Evolutionary conservation across 2,888 invertebrate species (phyloP).

Genomic region (Pristionchus exspectatus): DNA sequence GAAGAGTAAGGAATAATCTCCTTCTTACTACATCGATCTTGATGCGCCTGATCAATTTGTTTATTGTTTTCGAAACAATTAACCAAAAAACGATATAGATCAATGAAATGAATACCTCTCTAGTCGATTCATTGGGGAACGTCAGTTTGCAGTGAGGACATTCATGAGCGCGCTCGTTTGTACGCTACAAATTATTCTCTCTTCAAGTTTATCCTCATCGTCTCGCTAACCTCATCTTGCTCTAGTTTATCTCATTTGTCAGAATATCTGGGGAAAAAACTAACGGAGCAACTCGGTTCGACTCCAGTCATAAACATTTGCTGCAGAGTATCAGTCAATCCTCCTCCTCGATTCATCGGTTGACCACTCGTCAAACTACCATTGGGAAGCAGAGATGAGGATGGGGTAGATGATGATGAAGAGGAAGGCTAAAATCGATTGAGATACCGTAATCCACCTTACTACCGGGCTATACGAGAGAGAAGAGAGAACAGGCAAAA

Average conservation of each 20-base stretch:
- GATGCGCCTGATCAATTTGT: neutral
- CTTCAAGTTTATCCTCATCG: too few species aligned
- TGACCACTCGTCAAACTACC: constrained; percentile 44
- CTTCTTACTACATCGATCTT: constrained; percentile 40
- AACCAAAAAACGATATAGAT: too few species aligned
- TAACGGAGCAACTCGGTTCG: constrained; percentile 27
- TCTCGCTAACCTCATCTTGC: neutral
- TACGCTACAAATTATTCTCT: neutral
- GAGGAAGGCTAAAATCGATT: constrained; percentile 6
- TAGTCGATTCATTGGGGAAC: constrained; percentile 52
- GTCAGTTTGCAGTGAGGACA: constrained; percentile 50
- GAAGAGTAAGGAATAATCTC: neutral
- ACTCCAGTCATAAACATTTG: constrained; percentile 43
- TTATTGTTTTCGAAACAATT: too few species aligned
- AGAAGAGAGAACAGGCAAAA: too few species aligned
- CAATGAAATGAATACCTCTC: constrained; percentile 12
- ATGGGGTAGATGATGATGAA: neutral
- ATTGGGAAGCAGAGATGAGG: neutral
- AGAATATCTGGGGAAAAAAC: neutral
- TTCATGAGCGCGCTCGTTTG: neutral
- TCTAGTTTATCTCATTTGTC: neutral
- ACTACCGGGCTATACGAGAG: too few species aligned
- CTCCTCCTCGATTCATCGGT: constrained; percentile 18
- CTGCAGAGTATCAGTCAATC: neutral
- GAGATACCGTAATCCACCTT: neutral